phyloP scores from a whole-genome alignment of 2,888 invertebrate genomes.

The Drosophila stalkeri region DNA sequence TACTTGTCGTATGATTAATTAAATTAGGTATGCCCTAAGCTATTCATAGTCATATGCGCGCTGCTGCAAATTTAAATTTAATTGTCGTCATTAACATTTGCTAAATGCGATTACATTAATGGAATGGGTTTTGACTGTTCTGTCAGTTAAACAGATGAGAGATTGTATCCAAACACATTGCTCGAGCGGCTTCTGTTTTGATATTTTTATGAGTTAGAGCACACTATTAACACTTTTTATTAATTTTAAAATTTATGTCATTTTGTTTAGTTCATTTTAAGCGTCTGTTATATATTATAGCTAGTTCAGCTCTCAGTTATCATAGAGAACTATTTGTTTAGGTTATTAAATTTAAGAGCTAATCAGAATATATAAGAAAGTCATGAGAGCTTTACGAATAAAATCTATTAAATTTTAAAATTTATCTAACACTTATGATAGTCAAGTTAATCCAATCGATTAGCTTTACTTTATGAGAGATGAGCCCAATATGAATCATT shows the following conservation, averaged over 20 bases:
- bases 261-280: neutral
- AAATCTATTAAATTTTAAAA: neutral
- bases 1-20: constrained; percentile 13
- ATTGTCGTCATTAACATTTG: constrained; percentile 37
- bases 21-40: constrained; percentile 15
- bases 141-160: constrained; percentile 9
- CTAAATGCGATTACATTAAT: constrained; percentile 31
- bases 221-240: neutral
- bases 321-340: neutral
- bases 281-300: neutral
- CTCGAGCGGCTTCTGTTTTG: constrained; percentile 23
- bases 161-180: constrained; percentile 8
- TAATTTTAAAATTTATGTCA: neutral
- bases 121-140: constrained; percentile 26
- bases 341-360: neutral
- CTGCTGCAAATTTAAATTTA: constrained; percentile 29
- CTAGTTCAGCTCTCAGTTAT: neutral
- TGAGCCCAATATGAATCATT: neutral
- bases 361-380: neutral
- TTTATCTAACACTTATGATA: neutral
- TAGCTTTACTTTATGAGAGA: neutral
- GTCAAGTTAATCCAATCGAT: neutral
- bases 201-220: neutral
- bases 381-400: neutral
- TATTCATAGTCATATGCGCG: constrained; percentile 13